Evolutionary conservation across 2,888 invertebrate genomes (phyloP), one percentile per base, ranked within the genome.

Genomic region (Halocaridina rubra): DNA sequence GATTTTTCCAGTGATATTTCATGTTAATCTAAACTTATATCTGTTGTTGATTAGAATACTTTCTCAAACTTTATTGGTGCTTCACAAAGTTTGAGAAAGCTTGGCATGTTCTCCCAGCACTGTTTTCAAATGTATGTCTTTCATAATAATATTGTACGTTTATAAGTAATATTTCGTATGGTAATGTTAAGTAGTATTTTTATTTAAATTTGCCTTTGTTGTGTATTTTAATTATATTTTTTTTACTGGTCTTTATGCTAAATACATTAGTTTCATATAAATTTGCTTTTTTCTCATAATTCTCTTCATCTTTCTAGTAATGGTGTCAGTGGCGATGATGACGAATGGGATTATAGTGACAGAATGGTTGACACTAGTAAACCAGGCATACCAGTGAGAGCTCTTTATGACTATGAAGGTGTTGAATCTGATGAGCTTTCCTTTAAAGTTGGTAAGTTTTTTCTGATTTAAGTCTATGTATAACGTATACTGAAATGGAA

Each of bases 381-480:
- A 92, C 97, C 97, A 16, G 98, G 98, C 67, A 95, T 98, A 90
- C 96, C 97, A 46, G 98, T 98, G 74, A 94, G 96, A 90, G 99
- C 98, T 64, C 93, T 99, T 46, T 99, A 98, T 91, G 98, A 98
- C 92, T 99, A 99, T 90, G 96, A 96, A 89, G 98, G 98, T 88
- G 97, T 98, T 1, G 99, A 99, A 93, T 96, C 96, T 89, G 99
- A 99, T 92, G 99, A 99, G 92, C 94, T 99, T 80, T 96, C 95
- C 92, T 98, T 99, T 92, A 95, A 97, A 92, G 96, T 96, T 93
- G 98, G 98, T 97, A 91, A 90, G 90, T 88, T 8, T 22, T 30
- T 8, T 22, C n/a, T n/a, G n/a, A n/a, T n/a, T n/a, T n/a, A n/a
- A n/a, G n/a, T n/a, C n/a, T n/a, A n/a, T n/a, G n/a, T n/a, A n/a